Evolutionary conservation across 2,113 vertebrate genomes (phyloP).

Genomic region (Rhinolophus sinicus): DNA sequence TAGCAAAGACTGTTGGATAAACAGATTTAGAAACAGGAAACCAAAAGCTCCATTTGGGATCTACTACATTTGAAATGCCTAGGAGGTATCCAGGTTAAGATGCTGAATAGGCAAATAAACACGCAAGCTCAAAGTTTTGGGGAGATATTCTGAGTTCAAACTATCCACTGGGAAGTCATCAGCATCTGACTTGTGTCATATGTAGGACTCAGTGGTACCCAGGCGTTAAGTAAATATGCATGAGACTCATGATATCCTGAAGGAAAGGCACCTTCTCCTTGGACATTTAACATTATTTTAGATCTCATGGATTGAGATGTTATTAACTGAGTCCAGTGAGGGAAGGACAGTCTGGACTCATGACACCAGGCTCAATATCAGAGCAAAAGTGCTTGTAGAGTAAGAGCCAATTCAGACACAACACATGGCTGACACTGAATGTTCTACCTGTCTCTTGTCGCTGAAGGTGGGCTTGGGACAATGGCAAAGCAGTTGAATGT

Average conservation of each 20-base stretch:
- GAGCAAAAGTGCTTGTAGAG: neutral
- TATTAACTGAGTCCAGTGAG: neutral
- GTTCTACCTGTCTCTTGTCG: neutral
- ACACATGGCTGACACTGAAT: neutral
- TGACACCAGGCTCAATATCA: neutral
- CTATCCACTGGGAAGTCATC: neutral
- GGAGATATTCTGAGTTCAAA: neutral
- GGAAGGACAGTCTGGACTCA: neutral
- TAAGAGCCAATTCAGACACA: neutral
- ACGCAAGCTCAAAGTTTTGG: neutral
- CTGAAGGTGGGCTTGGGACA: neutral
- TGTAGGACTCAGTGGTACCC: neutral
- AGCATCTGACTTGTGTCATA: neutral
- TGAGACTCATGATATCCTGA: neutral
- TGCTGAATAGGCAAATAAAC: neutral
- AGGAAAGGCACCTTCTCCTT: neutral
- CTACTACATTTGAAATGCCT: neutral
- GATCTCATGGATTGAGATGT: neutral
- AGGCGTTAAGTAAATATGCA: neutral
- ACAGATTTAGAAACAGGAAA: neutral
- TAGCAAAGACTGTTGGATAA: neutral
- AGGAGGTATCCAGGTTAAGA: neutral
- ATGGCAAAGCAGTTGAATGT: neutral
- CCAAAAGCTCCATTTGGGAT: neutral
- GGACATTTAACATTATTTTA: neutral